Evolutionary conservation across 2,888 invertebrate genomes (phyloP).

Genomic region (Eilema caniola): DNA sequence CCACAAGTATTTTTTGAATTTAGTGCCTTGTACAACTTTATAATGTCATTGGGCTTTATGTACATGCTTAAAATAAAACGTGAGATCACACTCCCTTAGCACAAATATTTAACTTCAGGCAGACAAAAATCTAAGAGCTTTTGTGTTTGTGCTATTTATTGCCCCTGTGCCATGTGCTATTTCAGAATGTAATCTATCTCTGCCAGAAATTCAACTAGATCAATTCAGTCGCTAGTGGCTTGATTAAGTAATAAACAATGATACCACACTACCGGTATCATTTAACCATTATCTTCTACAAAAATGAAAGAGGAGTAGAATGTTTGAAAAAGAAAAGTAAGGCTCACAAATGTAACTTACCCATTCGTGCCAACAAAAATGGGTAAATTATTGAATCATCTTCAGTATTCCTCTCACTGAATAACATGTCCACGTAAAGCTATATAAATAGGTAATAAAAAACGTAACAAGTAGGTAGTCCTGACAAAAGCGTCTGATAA

Average conservation of each 20-base stretch:
- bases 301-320: neutral
- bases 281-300: neutral
- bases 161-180: too few relatives aligned
- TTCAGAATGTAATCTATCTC: too few relatives aligned
- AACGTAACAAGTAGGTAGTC: slow-evolving; percentile 1
- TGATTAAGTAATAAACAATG: too few relatives aligned
- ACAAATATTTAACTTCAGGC: neutral
- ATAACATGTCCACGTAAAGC: neutral
- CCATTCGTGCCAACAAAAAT: neutral
- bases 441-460: neutral
- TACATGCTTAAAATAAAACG: slow-evolving; percentile 1
- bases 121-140: neutral
- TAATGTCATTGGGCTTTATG: neutral
- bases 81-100: neutral
- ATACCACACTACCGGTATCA: too few relatives aligned
- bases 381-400: neutral
- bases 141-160: neutral
- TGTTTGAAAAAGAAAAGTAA: neutral
- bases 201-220: too few relatives aligned
- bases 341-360: neutral
- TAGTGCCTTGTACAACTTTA: neutral
- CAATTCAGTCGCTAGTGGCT: too few relatives aligned
- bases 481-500: slow-evolving; percentile 1
- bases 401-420: neutral
- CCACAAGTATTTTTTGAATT: neutral